These are phyloP conservation scores for Characodon lateralis DNA, from an alignment of 2,797 vertebrate genomes.

Conservation along the genomic window DNA sequence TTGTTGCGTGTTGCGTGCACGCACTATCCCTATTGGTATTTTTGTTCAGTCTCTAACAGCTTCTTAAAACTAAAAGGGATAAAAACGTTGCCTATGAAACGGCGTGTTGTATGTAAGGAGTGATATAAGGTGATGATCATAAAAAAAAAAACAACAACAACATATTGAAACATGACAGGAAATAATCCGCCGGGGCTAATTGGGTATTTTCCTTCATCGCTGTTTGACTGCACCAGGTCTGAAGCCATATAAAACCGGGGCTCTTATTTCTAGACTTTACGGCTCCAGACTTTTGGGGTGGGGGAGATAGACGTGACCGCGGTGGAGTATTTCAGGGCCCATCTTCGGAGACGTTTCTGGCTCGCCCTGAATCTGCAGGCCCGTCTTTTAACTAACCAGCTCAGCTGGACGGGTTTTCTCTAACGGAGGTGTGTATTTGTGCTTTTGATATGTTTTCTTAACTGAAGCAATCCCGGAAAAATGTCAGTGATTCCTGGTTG, in stretches of 20 bases:
- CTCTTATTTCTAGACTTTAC: constrained; percentile 60
- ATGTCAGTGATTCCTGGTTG: background rate
- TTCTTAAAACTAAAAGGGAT: constrained; percentile 2
- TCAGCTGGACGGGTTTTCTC: background rate
- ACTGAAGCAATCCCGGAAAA: background rate
- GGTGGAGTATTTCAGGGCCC: constrained; percentile 41
- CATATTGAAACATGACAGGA: constrained; percentile 31
- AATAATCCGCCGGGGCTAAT: constrained; percentile 45
- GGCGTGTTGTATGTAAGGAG: constrained; percentile 30
- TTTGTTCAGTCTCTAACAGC: background rate
- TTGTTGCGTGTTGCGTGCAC: background rate
- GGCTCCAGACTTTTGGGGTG: constrained; percentile 45
- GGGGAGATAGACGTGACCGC: constrained; percentile 38
- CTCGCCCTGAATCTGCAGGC: constrained; percentile 46
- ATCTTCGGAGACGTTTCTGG: constrained; percentile 41
- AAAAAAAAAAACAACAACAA: background rate
- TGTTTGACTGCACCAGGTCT: constrained; percentile 51
- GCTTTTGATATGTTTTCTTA: background rate
- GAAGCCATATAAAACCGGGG: constrained; percentile 55
- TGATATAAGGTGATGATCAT: constrained; percentile 30
- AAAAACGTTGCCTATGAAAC: background rate
- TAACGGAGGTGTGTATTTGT: background rate
- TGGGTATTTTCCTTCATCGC: constrained; percentile 55
- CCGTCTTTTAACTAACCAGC: constrained; percentile 17
- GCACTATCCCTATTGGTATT: constrained; percentile 3